Evolutionary conservation across 2,888 invertebrate species (phyloP), one percentile per base, ranked within the genome.

Genomic region (Venusia cambrica): DNA sequence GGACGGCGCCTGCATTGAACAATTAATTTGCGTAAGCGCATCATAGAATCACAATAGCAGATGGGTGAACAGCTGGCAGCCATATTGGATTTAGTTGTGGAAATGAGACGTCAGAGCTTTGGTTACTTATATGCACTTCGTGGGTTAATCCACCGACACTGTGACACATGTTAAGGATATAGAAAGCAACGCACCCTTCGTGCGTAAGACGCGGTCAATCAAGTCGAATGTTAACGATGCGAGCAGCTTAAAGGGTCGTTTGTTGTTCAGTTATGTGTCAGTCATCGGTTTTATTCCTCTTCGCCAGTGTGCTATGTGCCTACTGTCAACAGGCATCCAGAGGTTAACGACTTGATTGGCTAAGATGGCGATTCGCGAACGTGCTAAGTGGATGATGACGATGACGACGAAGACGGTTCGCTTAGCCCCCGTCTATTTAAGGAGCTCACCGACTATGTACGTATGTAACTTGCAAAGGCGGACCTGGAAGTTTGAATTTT

Each of bases 331-430:
- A 55, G 57, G 57, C 51, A 56, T 50, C 53, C 57, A 52, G 49
- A 73, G 81, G 83, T 83, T 80, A 84, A 84, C 76, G 70, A 80
- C 73, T 73, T 79, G 78, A 81, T 83, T 77, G 75, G 62, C 61
- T 66, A 77, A 73, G 74, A 78, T 75, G 78, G 73, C 79, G 74
- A 70, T 70, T 69, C 52, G 72, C 70, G 61, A 75, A 75, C 67
- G 77, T 78, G 77, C 66, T 81, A 83, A 83, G 76, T 81, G 79
- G 72, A 78, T 80, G 77, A 83, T 81, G 75, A 70, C n/a, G n/a
- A n/a, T n/a, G n/a, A n/a, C n/a, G n/a, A n/a, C n/a, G n/a, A n/a
- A n/a, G n/a, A n/a, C 71, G 57, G 69, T 54, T 54, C 45, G 57
- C 55, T 58, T 58, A 63, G 61, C 59, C 56, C 56, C 47, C 48